Evolutionary conservation across 2,797 vertebrate species (phyloP).

Genomic region (Phrynocephalus vlangalii): DNA sequence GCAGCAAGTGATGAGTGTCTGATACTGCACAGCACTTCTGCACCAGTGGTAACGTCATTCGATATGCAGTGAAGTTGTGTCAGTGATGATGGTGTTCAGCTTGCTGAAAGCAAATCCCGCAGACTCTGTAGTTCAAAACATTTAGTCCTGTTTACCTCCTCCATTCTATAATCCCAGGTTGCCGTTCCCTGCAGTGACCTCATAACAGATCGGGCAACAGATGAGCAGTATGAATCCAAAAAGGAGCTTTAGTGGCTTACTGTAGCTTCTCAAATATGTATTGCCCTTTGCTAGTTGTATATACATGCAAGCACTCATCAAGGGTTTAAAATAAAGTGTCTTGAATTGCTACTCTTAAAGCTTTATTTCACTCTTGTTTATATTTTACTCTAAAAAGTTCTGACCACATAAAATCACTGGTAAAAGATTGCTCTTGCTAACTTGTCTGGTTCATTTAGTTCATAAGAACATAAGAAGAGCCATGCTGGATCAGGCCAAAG

Average conservation of each 20-base stretch:
- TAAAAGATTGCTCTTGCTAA: too few relatives aligned
- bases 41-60: neutral
- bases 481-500: too few relatives aligned
- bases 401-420: neutral
- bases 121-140: neutral
- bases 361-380: slow-evolving; percentile 54
- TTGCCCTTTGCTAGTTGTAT: slow-evolving; percentile 29
- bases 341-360: slow-evolving; percentile 36
- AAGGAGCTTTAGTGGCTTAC: neutral
- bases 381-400: slow-evolving; percentile 27
- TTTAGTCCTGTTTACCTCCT: neutral
- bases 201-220: neutral
- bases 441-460: neutral
- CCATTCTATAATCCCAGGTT: neutral
- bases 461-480: neutral
- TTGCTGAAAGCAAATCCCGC: neutral
- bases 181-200: neutral
- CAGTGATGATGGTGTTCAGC: neutral
- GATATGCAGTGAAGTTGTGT: slow-evolving; percentile 2
- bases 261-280: neutral
- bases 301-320: slow-evolving; percentile 7
- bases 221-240: neutral
- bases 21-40: neutral
- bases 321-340: slow-evolving; percentile 21
- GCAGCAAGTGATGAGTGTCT: neutral